Percentiles rank a stretch among this genome's conserved stretches.
These are phyloP conservation scores for human DNA, from an alignment of 2,113 vertebrate species.

Conservation along the genomic window DNA sequence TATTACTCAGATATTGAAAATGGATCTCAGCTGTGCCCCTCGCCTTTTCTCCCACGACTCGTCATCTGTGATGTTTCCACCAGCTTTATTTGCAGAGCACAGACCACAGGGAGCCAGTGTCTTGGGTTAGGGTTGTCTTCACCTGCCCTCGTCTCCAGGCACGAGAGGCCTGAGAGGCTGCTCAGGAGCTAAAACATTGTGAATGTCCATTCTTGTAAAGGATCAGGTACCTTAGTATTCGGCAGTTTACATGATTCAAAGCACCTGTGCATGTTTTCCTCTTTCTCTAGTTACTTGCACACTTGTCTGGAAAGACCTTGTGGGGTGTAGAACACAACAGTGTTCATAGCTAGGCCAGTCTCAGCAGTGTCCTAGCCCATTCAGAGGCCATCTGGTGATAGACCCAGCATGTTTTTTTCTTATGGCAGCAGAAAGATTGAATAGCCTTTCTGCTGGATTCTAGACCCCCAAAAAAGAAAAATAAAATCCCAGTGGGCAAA, in stretches of 20 bases:
- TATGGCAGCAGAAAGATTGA: neutral
- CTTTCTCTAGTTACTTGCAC: no score
- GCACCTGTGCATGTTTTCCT: neutral
- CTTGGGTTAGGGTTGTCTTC: neutral
- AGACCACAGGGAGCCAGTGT: neutral
- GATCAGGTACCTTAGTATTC: neutral
- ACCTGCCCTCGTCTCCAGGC: neutral
- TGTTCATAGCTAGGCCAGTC: neutral
- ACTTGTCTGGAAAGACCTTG: neutral
- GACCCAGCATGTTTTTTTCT: neutral
- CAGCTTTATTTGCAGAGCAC: neutral
- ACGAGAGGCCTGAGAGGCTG: neutral
- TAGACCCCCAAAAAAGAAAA: no score
- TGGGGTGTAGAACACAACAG: no score
- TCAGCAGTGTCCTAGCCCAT: neutral
- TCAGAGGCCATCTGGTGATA: neutral
- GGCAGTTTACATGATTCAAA: neutral
- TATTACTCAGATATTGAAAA: fast-evolving
- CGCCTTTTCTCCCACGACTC: no score
- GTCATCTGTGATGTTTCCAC: neutral
- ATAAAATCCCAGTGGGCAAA: neutral
- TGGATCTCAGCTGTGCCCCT: neutral
- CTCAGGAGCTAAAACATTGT: neutral
- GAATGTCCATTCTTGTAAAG: neutral
- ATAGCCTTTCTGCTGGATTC: neutral